Base-by-base conservation (phyloP, 92 coral and sea anemone genomes). In the Zoanthus gigantus region DNA sequence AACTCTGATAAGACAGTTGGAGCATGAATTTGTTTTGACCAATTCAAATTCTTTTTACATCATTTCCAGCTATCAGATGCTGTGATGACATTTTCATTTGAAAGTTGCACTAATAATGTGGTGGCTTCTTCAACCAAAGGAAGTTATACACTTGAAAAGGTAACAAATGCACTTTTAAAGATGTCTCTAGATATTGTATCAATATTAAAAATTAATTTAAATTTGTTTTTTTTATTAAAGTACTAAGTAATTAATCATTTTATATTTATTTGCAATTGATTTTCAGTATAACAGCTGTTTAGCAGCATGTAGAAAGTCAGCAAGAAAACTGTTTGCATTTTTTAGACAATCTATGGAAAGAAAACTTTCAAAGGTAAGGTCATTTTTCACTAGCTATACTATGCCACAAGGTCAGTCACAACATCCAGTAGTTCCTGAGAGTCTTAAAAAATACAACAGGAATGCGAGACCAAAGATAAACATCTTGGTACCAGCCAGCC, bases 41-140 rank as follows among this genome's bases (percentile, higher is more conserved):
- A 2, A 50, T 7, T 11, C 0, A 11, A 50, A 67, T 29, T 69
- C 72, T 6, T 34, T 72, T 86, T 14, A 44, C 15, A 30, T 37
- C 42, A 37, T 85, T 23, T 15, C 17, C 87, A 96, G 99, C 88
- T 76, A 71, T 95, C 99, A 32, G 84, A 78, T 65, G 98, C 99
- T 8, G 96, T 97, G 58, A 82, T 95, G 87, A 94, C 96, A 1
- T 95, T 97, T 92, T 94, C 96, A 28, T 93, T 95, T 92, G 99
- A 93, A 48, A 92, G 98, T 61, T 83, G 73, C 53, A 95, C 89
- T 72, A 82, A 93, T 79, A 87, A 92, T 65, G 87, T 97, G 50
- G 88, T 97, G 80, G 88, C 95, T 37, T 95, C 99, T 8, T 92
- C 98, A 8, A 97, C 94, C 61, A 91, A 90, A 74, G 99, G 99